phyloP scores from a whole-genome alignment of 2,113 vertebrate genomes.

The Drymodes brunneopygia region DNA sequence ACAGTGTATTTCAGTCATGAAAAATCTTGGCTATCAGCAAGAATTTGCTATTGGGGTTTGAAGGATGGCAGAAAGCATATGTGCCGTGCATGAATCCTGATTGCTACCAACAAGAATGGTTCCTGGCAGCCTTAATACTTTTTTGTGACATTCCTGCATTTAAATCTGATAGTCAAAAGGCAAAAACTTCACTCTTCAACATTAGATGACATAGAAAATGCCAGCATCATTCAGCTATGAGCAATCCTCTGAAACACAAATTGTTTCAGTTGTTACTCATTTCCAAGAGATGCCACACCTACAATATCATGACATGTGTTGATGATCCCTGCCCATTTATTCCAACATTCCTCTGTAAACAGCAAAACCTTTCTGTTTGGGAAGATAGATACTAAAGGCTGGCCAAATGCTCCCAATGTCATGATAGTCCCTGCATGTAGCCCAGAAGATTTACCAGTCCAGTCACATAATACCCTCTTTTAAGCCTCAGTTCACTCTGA shows the following conservation, averaged over 20 bases:
- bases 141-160: background rate
- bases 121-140: background rate
- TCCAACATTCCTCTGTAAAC: background rate
- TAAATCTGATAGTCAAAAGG: background rate
- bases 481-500: background rate
- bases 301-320: background rate
- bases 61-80: background rate
- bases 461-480: background rate
- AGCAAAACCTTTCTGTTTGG: background rate
- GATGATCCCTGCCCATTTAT: background rate
- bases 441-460: background rate
- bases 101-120: background rate
- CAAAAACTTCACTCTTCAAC: background rate
- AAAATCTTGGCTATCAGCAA: background rate
- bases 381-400: background rate
- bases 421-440: background rate
- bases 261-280: background rate
- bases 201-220: background rate
- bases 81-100: background rate
- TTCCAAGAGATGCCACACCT: background rate
- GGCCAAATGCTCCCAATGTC: background rate
- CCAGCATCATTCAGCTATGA: background rate
- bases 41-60: background rate
- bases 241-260: background rate
- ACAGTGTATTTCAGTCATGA: background rate